Evolutionary conservation across 2,113 vertebrate species (phyloP).

Genomic region (Corapipo altera): DNA sequence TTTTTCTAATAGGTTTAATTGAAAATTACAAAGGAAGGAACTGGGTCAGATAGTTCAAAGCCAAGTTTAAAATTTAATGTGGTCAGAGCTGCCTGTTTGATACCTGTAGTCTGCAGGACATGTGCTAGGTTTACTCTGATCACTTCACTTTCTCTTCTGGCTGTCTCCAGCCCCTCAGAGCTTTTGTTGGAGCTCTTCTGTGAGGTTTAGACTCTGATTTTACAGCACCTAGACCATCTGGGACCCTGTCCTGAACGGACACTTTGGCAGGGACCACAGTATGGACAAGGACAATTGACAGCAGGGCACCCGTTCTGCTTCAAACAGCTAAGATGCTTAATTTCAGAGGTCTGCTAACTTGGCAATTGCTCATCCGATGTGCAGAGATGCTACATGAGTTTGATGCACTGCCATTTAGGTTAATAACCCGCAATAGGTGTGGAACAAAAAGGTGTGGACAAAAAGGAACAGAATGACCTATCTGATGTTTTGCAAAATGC

Average conservation of each 20-base stretch:
- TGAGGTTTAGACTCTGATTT: not conserved
- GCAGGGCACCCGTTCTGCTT: not conserved
- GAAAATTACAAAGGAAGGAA: not conserved
- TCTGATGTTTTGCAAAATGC: not conserved
- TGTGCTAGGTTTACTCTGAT: not conserved
- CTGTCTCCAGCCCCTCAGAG: accelerated
- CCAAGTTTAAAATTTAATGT: not conserved
- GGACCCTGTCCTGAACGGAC: not conserved
- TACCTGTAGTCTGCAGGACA: not conserved
- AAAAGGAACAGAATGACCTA: not conserved
- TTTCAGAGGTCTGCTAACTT: not conserved
- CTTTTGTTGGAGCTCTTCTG: not conserved
- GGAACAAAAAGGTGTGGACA: not conserved
- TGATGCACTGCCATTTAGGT: not conserved
- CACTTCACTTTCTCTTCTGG: not conserved
- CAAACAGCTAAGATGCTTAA: not conserved
- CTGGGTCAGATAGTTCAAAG: not conserved
- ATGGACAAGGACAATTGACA: not conserved
- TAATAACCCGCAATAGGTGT: not conserved
- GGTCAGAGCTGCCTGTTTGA: not conserved
- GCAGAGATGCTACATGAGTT: not conserved
- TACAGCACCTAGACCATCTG: not conserved
- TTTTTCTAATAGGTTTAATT: not conserved
- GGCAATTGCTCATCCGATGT: not conserved
- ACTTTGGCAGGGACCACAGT: not conserved